Conservation (phyloP, 2,888 invertebrate genomes). For the Clostera curtula region DNA sequence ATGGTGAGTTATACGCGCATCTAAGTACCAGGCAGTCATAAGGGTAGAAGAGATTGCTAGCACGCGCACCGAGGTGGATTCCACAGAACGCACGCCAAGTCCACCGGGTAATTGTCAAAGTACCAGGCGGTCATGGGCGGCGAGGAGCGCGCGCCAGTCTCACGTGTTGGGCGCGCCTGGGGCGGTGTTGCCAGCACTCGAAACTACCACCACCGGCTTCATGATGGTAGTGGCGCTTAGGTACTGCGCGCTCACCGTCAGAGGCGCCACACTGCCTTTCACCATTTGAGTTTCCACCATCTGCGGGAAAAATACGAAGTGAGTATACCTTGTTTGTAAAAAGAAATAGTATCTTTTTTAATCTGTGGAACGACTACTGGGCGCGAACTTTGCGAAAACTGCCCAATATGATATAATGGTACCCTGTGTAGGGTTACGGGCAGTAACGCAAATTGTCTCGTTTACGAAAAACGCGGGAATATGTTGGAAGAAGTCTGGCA, state of each 20-base stretch:
- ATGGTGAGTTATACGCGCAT: too few species aligned
- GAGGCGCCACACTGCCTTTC: slow-evolving; percentile 74
- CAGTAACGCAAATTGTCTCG: too few species aligned
- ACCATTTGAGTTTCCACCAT: slow-evolving; percentile 72
- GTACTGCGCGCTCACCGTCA: slow-evolving; percentile 81
- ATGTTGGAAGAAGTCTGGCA: too few species aligned
- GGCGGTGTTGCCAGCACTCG: too few species aligned
- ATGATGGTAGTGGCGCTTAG: slow-evolving; percentile 76
- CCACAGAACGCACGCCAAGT: slow-evolving; percentile 6
- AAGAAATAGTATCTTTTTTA: neutral
- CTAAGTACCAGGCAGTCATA: too few species aligned
- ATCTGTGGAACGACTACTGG: neutral
- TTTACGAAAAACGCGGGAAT: too few species aligned
- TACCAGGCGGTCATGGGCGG: slow-evolving; percentile 22
- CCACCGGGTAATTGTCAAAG: slow-evolving; percentile 10
- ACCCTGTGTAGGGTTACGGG: too few species aligned
- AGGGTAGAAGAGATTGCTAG: too few species aligned
- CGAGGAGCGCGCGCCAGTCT: slow-evolving; percentile 13
- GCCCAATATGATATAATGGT: too few species aligned
- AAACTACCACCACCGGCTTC: slow-evolving; percentile 81
- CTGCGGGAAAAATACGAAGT: slow-evolving; percentile 23
- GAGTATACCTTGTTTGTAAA: neutral
- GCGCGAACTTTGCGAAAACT: neutral
- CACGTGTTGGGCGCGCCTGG: slow-evolving; percentile 26
- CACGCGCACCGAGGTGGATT: too few species aligned